Conservation (phyloP, 2,113 vertebrate genomes). For the Ctenodactylus gundi region DNA sequence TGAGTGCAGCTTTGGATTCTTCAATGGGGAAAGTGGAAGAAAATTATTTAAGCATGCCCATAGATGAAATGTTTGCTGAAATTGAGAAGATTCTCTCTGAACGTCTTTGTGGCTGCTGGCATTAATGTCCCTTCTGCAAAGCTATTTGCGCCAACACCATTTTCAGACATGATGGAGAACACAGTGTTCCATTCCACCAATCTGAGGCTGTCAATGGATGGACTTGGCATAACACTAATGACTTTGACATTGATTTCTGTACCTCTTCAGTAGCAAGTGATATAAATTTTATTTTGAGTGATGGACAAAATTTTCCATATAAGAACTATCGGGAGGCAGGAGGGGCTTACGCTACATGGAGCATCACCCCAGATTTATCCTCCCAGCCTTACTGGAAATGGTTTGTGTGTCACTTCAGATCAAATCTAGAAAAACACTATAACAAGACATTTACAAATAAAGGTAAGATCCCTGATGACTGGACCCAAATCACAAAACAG, state of each 20-base stretch:
- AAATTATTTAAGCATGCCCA: fast-evolving
- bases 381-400: constrained; percentile 84
- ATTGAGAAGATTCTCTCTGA: constrained; percentile 58
- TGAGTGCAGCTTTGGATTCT: constrained; percentile 22
- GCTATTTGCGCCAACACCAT: constrained; percentile 81
- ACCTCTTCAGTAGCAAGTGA: constrained; percentile 55
- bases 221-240: fast-evolving
- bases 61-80: neutral
- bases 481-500: constrained; percentile 62
- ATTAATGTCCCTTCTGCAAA: constrained; percentile 77
- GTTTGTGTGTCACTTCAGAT: constrained; percentile 84
- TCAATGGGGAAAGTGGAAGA: neutral
- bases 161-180: constrained; percentile 40
- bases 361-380: constrained; percentile 81
- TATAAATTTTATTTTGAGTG: fast-evolving
- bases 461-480: constrained; percentile 63
- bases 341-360: constrained; percentile 64
- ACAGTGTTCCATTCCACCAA: constrained; percentile 72
- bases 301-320: fast-evolving
- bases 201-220: fast-evolving
- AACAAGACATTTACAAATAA: fast-evolving
- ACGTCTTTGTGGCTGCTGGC: constrained; percentile 79
- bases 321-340: constrained; percentile 76
- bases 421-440: constrained; percentile 69
- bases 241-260: neutral